Conservation (phyloP, 1,140 invertebrate genomes). For the Zelostemma sp. region DNA sequence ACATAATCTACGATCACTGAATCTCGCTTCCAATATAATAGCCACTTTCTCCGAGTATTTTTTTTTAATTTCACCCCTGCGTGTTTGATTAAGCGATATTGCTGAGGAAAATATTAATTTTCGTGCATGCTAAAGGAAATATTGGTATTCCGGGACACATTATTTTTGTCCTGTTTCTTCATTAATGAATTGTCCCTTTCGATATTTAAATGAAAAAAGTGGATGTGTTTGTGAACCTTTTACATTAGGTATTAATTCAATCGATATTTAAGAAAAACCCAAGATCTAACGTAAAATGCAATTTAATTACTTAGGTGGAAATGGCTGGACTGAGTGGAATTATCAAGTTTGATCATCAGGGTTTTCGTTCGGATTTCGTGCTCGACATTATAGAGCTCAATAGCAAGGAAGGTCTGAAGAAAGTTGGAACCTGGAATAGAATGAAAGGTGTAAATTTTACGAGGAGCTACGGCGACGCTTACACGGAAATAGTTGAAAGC, state of each 20-base stretch:
- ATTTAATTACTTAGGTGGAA: slow-evolving; percentile 77
- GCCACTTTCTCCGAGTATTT: neutral
- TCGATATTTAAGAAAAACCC: neutral
- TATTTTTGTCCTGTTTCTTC: no score
- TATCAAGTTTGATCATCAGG: slow-evolving; percentile 95
- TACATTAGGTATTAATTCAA: no score
- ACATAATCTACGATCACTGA: slow-evolving; percentile 10
- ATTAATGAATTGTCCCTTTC: no score
- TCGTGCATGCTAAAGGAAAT: no score
- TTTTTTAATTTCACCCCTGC: no score
- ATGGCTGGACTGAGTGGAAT: slow-evolving; percentile 92
- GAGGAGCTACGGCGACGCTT: slow-evolving; percentile 84
- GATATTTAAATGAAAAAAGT: no score
- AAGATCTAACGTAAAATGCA: neutral
- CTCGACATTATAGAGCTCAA: slow-evolving; percentile 90
- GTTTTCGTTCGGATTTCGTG: slow-evolving; percentile 91
- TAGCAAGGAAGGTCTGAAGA: slow-evolving; percentile 82
- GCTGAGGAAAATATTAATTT: no score
- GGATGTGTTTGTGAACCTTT: no score
- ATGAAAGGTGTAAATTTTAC: slow-evolving; percentile 92
- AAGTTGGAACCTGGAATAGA: slow-evolving; percentile 92
- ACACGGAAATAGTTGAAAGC: slow-evolving; percentile 87
- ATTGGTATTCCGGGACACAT: no score
- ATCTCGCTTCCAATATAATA: neutral
- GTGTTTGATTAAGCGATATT: no score